phyloP scores from a whole-genome alignment of 35 echinoderm and acorn worm species.

The Diadema setosum region DNA sequence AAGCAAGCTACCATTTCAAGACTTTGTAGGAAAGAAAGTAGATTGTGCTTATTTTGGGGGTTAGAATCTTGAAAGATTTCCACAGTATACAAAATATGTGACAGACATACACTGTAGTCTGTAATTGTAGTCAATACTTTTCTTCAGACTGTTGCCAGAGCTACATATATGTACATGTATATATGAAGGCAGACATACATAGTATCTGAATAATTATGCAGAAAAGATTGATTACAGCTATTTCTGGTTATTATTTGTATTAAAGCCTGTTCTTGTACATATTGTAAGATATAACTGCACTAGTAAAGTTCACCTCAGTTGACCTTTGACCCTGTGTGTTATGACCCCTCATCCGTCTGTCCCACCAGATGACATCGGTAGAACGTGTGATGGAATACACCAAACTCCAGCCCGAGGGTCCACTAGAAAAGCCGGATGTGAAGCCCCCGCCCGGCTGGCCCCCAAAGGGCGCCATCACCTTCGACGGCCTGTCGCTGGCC shows the following conservation, averaged over 20 bases:
- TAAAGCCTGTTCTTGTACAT: not conserved
- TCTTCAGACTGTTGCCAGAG: no score
- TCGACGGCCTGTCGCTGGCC: slow-evolving; percentile 45
- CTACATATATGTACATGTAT: no score
- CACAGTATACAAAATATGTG: no score
- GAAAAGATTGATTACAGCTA: no score
- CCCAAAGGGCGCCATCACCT: slow-evolving; percentile 23
- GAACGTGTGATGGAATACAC: slow-evolving; percentile 87
- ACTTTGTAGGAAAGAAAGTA: no score
- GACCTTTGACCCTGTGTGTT: not conserved
- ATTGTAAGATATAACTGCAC: not conserved
- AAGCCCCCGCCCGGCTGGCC: slow-evolving; percentile 70
- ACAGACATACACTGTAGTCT: no score
- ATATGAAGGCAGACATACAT: no score
- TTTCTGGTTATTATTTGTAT: not conserved
- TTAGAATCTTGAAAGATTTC: no score
- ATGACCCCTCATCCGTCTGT: not conserved
- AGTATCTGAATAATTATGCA: no score
- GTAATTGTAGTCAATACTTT: no score
- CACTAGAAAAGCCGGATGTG: slow-evolving; percentile 32
- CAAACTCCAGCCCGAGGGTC: slow-evolving; percentile 77
- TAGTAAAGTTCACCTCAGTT: not conserved
- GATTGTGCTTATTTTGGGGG: no score
- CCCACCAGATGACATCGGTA: slow-evolving; percentile 96
- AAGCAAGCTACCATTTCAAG: no score